A percentile compares a stretch with the other conserved stretches of the same genome.
Conservation (phyloP, 2,113 vertebrate species). For the Ceyx cyanopectus region DNA sequence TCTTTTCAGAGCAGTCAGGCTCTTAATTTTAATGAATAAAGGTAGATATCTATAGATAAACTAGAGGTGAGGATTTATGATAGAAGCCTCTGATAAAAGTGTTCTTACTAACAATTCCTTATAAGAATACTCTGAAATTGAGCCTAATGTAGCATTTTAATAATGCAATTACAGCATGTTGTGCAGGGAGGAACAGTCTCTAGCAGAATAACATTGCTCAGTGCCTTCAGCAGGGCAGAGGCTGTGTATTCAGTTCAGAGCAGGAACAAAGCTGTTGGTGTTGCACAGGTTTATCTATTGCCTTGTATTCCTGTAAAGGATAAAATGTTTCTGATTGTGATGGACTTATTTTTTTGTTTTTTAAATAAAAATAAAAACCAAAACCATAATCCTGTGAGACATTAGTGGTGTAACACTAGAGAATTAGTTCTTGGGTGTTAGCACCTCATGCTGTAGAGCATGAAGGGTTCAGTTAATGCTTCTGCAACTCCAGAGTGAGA, state of each 20-base stretch:
- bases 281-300: neutral
- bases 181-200: neutral
- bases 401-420: neutral
- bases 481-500: neutral
- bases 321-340: neutral
- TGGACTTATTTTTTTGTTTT: neutral
- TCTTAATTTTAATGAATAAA: neutral
- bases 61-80: neutral
- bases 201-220: neutral
- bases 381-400: neutral
- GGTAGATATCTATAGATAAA: neutral
- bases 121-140: neutral
- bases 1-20: neutral
- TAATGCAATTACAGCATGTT: neutral
- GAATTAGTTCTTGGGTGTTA: neutral
- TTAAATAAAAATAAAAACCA: no score
- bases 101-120: neutral
- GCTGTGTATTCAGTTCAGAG: accelerated
- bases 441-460: accelerated
- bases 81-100: neutral
- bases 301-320: neutral
- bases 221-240: neutral
- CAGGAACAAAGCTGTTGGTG: neutral
- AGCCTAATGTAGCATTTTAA: neutral
- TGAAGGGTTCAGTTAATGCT: neutral